These are phyloP conservation scores for Lota lota DNA, from an alignment of 2,113 vertebrate genomes.

Conservation along the genomic window DNA sequence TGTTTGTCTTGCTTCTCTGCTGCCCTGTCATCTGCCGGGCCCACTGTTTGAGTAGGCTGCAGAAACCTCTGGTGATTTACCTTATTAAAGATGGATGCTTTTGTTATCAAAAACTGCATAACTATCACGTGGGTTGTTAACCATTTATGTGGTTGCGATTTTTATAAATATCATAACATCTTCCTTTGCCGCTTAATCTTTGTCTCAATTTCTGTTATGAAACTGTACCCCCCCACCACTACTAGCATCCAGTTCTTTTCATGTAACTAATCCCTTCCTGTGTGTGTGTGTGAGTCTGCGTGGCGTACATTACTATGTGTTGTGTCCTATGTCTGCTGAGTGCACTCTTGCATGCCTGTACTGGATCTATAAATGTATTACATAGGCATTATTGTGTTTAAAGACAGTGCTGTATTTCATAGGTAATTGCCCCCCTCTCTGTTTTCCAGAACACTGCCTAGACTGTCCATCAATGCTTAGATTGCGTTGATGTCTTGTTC, in stretches of 20 bases:
- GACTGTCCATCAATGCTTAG: slow-evolving; percentile 44
- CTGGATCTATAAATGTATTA: slow-evolving; percentile 34
- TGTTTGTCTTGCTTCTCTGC: slow-evolving; percentile 58
- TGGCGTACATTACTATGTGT: background rate
- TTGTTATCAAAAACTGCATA: slow-evolving; percentile 16
- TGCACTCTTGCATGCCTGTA: slow-evolving; percentile 11
- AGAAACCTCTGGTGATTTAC: slow-evolving; percentile 39
- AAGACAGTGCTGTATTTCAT: slow-evolving; percentile 47
- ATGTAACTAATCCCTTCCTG: slow-evolving; percentile 27
- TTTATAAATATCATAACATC: slow-evolving; percentile 28
- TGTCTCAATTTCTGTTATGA: slow-evolving; percentile 18
- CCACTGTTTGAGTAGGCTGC: slow-evolving; percentile 48
- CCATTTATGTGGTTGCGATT: slow-evolving; percentile 27
- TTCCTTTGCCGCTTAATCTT: slow-evolving; percentile 5
- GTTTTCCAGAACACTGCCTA: slow-evolving; percentile 27
- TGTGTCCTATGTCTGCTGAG: too few species aligned
- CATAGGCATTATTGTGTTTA: slow-evolving; percentile 42
- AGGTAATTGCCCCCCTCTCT: slow-evolving; percentile 44
- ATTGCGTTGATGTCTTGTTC: slow-evolving; percentile 65
- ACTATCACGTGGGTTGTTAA: slow-evolving; percentile 11
- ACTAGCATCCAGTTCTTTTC: slow-evolving; percentile 34
- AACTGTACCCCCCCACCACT: slow-evolving; percentile 20
- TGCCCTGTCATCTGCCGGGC: slow-evolving; percentile 43
- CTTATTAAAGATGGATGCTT: slow-evolving; percentile 38
- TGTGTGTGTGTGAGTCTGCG: slow-evolving; percentile 9